Percentiles rank a stretch among this genome's conserved stretches.
phyloP scores from a whole-genome alignment of 2,797 vertebrate genomes.

The Morus bassanus region DNA sequence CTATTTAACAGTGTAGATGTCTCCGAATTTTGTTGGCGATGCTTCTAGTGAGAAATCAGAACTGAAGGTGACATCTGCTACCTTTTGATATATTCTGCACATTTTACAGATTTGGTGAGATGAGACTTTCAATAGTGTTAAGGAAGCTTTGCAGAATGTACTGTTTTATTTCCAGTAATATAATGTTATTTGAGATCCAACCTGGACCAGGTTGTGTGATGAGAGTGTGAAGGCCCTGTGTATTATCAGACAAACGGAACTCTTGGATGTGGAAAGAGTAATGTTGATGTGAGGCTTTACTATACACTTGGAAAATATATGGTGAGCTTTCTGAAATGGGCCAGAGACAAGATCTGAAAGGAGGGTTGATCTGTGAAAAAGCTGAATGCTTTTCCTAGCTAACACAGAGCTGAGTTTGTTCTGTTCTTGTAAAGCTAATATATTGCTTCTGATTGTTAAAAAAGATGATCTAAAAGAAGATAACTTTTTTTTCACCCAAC shows the following conservation, averaged over 20 bases:
- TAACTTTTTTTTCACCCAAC: neutral
- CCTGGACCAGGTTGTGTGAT: neutral
- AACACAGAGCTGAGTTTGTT: neutral
- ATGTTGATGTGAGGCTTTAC: neutral
- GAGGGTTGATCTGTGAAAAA: neutral
- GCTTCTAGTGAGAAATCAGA: neutral
- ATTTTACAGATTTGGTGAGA: neutral
- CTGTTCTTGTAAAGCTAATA: neutral
- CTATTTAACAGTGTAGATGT: neutral
- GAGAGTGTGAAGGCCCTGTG: neutral
- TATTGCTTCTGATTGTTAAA: neutral
- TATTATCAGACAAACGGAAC: neutral
- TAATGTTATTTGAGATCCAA: neutral
- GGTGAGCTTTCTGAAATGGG: neutral
- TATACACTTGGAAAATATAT: neutral
- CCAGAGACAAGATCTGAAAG: neutral
- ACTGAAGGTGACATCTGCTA: constrained; percentile 4
- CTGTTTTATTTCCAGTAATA: neutral
- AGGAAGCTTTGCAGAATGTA: neutral
- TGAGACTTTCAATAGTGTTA: neutral
- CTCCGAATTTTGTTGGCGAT: neutral
- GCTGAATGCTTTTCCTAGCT: neutral
- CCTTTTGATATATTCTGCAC: neutral
- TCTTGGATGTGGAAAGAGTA: neutral
- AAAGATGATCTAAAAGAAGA: constrained; percentile 34